Conservation (phyloP, 92 coral and sea anemone species). For the Zoanthus sansibaricus region DNA sequence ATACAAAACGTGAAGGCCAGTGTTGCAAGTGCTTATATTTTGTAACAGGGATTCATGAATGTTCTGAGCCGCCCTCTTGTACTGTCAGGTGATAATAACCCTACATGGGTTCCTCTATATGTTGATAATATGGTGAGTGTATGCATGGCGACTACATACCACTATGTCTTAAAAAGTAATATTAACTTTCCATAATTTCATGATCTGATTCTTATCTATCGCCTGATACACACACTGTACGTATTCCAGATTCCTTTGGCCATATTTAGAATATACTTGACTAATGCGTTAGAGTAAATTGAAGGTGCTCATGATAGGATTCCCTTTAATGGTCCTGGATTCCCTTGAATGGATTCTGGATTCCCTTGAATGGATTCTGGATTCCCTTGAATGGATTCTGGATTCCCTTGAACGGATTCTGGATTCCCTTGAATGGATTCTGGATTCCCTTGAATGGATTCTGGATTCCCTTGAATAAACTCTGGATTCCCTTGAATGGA, state of each 20-base stretch:
- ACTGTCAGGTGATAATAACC: constrained; percentile 41
- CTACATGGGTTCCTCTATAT: constrained; percentile 43
- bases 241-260: too few relatives aligned
- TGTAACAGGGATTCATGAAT: constrained; percentile 51
- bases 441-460: not conserved
- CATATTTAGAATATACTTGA: too few relatives aligned
- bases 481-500: not conserved
- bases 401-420: not conserved
- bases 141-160: not conserved
- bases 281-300: too few relatives aligned
- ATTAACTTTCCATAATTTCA: too few relatives aligned
- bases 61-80: constrained; percentile 52
- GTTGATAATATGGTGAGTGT: constrained; percentile 44
- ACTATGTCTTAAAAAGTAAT: not conserved
- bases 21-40: constrained; percentile 40
- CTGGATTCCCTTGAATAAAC: not conserved
- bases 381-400: not conserved
- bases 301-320: not conserved
- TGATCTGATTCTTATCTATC: too few relatives aligned
- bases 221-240: too few relatives aligned
- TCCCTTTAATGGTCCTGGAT: not conserved
- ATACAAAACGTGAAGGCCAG: not conserved
- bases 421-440: not conserved
- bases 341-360: not conserved
- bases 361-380: not conserved